Percentiles rank a stretch among this genome's conserved stretches.
Evolutionary conservation across 1,140 invertebrate genomes (phyloP).

Genomic region (Leptonema lineaticorne): DNA sequence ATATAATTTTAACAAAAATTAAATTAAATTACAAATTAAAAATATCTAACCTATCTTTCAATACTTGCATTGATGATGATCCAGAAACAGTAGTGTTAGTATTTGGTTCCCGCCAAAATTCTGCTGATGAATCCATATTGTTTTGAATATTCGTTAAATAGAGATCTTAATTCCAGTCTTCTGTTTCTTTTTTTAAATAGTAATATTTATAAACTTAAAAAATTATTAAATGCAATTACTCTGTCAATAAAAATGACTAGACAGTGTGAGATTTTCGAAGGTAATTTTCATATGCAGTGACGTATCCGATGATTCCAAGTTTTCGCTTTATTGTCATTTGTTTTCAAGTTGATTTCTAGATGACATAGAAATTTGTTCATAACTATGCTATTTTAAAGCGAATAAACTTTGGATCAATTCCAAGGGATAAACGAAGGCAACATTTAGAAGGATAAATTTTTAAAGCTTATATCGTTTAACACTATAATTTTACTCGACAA

Average conservation of each 20-base stretch:
- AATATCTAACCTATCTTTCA: slow-evolving; percentile 16
- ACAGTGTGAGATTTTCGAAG: slow-evolving; percentile 15
- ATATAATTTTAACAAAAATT: neutral
- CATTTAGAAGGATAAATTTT: slow-evolving; percentile 33
- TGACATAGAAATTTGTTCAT: slow-evolving; percentile 8
- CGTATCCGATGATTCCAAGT: neutral
- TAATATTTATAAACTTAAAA: neutral
- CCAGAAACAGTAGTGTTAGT: slow-evolving; percentile 5
- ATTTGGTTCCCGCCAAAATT: slow-evolving; percentile 18
- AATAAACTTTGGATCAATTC: slow-evolving; percentile 28
- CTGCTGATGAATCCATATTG: slow-evolving; percentile 13
- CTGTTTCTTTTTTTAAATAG: neutral
- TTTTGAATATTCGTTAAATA: slow-evolving; percentile 6
- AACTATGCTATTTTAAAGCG: slow-evolving; percentile 24
- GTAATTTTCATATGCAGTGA: neutral
- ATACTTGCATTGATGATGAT: slow-evolving; percentile 2
- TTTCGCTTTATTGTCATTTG: slow-evolving; percentile 22
- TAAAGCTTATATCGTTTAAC: slow-evolving; percentile 30
- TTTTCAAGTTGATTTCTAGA: neutral
- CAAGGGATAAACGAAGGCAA: slow-evolving; percentile 35
- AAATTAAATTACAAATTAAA: neutral
- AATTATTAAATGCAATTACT: slow-evolving; percentile 9
- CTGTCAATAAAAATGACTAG: slow-evolving; percentile 28
- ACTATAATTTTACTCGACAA: slow-evolving; percentile 6
- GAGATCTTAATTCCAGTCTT: slow-evolving; percentile 16